Percentiles rank a stretch among this genome's conserved stretches.
phyloP scores from a whole-genome alignment of 2,888 invertebrate species.

The Andrena chrysosceles region DNA sequence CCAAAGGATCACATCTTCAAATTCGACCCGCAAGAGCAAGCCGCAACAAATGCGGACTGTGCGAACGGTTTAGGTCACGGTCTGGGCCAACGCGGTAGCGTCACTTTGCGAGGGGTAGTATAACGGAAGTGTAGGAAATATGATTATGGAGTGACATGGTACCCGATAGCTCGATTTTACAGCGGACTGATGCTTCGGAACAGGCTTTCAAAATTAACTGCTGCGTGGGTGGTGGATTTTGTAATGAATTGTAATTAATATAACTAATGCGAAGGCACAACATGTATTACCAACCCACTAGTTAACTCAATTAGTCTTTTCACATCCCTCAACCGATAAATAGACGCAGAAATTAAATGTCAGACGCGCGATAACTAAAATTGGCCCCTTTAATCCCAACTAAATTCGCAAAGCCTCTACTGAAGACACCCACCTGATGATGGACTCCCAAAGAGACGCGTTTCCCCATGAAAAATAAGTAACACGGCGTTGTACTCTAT shows the following conservation, averaged over 20 bases:
- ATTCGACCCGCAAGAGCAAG: not conserved
- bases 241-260: no score
- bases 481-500: not conserved
- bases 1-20: not conserved
- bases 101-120: not conserved
- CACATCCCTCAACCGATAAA: not conserved
- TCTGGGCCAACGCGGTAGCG: not conserved
- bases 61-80: conserved; percentile 7
- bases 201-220: no score
- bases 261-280: no score
- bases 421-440: not conserved
- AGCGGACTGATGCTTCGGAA: no score
- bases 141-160: no score
- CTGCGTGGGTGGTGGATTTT: no score
- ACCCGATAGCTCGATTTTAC: no score
- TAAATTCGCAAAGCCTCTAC: not conserved
- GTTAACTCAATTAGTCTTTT: not conserved
- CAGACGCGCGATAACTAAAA: not conserved
- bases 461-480: not conserved
- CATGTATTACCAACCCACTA: no score
- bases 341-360: not conserved
- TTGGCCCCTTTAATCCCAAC: not conserved
- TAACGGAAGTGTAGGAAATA: not conserved
- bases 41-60: not conserved
- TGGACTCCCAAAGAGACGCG: not conserved